Base-by-base conservation (phyloP, 2,113 vertebrate genomes). In the Phalacrocorax pelagicus region DNA sequence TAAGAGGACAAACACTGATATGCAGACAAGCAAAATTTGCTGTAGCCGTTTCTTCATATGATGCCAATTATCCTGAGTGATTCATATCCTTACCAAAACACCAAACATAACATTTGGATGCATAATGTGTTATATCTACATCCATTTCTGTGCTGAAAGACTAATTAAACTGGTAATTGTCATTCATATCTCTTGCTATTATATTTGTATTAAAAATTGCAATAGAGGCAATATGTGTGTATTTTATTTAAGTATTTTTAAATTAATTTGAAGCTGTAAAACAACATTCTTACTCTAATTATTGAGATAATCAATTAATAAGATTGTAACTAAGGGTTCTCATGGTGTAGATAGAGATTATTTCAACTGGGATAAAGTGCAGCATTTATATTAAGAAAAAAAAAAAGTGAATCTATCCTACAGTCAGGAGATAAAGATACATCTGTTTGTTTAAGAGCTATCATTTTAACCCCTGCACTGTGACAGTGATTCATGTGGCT, bases 261-360 rank as follows among this genome's bases (percentile, higher is more conserved):
- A 94, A 94, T 94, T 97, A 93, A 97, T 96, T 95, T 95, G 40
- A 85, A 90, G 46, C 72, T 0, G 0, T 87, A 75, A 44, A 94
- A 81, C 47, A 83, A 62, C 78, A 95, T 90, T 94, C 81, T 91
- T 52, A 49, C 30, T 67, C 61, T 95, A 97, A 94, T 97, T 95
- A 94, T 73, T 38, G 81, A 94, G 82, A 83, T 91, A 95, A 94
- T 93, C 66, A 96, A 95, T 96, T 97, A 96, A 96, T 96, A 97
- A 96, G 49, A 46, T 66, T 51, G 51, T 83, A 82, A 91, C 30
- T 86, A 90, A 95, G 52, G 71, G 70, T 91, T 92, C 67, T 96
- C 20, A 26, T 65, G 70, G 65, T 86, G 80, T 59, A 88, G 79
- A 91, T 91, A 63, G 57, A 90, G 54, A 90, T 86, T 54, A 93